phyloP scores from a whole-genome alignment of 2,888 invertebrate species.

The Linyphia triangularis region DNA sequence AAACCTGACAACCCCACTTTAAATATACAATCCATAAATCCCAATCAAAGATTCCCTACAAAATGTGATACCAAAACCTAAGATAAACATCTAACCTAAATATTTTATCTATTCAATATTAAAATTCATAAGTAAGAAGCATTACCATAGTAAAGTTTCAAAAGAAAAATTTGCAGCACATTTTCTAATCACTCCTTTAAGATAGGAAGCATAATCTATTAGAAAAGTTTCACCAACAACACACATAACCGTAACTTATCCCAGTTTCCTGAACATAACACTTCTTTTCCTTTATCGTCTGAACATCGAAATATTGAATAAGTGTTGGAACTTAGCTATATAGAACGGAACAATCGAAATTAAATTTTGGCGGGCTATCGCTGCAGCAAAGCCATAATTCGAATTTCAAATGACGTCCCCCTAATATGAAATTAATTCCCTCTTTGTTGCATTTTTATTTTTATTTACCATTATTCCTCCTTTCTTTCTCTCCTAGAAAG shows the following conservation, averaged over 20 bases:
- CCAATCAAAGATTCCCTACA: no score
- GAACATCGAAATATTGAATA: slow-evolving; percentile 29
- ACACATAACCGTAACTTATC: slow-evolving; percentile 30
- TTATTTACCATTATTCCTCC: slow-evolving; percentile 61
- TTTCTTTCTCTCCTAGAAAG: slow-evolving; percentile 28
- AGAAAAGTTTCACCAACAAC: slow-evolving; percentile 29
- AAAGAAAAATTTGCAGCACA: not conserved
- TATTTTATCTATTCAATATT: not conserved
- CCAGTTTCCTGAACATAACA: not conserved
- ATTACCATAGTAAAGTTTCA: not conserved
- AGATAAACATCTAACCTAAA: not conserved
- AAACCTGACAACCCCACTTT: no score
- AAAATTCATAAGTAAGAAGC: not conserved
- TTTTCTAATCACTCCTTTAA: not conserved
- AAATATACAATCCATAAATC: no score
- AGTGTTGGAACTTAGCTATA: slow-evolving; percentile 30
- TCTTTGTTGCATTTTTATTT: slow-evolving; percentile 56
- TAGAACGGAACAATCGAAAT: slow-evolving; percentile 67
- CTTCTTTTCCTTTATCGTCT: slow-evolving; percentile 24
- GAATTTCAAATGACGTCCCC: slow-evolving; percentile 73
- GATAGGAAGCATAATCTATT: slow-evolving; percentile 9
- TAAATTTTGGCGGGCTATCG: slow-evolving; percentile 65
- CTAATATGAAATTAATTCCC: slow-evolving; percentile 75
- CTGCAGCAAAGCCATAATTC: slow-evolving; percentile 55
- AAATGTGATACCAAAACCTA: not conserved